These are phyloP conservation scores for Holacanthella duospinosa DNA, from an alignment of 2,888 invertebrate species.

Conservation along the genomic window DNA sequence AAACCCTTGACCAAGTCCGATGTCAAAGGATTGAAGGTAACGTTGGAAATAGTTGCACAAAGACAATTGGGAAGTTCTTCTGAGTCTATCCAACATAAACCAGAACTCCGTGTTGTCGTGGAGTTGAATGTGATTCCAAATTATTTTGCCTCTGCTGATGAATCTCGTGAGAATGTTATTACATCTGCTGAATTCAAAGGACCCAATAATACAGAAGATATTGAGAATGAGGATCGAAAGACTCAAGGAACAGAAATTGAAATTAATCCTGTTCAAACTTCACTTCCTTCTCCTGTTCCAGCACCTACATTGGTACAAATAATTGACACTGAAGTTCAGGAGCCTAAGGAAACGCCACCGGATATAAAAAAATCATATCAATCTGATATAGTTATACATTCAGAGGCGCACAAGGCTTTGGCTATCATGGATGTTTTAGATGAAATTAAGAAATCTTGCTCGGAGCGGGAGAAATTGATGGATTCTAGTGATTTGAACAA, in stretches of 20 bases:
- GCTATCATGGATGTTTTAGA: not conserved
- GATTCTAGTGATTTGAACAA: too few relatives aligned
- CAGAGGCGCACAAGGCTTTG: not conserved
- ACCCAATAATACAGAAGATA: not conserved
- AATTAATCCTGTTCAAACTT: not conserved
- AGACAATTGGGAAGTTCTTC: conserved; percentile 15
- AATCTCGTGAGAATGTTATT: not conserved
- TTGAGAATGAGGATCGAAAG: not conserved
- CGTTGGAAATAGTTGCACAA: conserved; percentile 23
- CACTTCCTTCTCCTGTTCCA: not conserved
- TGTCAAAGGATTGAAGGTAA: conserved; percentile 13
- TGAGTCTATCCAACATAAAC: conserved; percentile 11
- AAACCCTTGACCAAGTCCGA: conserved; percentile 15
- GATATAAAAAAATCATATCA: too few relatives aligned
- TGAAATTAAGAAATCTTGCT: not conserved
- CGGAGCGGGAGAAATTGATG: not conserved
- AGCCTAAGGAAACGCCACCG: too few relatives aligned
- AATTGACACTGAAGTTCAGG: too few relatives aligned
- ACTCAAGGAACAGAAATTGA: not conserved
- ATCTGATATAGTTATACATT: not conserved
- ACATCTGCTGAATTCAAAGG: not conserved
- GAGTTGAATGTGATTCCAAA: conserved; percentile 19
- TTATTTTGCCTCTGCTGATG: conserved; percentile 10
- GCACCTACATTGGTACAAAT: too few relatives aligned
- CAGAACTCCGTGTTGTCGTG: conserved; percentile 25